Percentiles rank a stretch among this genome's conserved stretches.
These are phyloP conservation scores for Psix sp. DNA, from an alignment of 1,140 invertebrate genomes.

Conservation along the genomic window DNA sequence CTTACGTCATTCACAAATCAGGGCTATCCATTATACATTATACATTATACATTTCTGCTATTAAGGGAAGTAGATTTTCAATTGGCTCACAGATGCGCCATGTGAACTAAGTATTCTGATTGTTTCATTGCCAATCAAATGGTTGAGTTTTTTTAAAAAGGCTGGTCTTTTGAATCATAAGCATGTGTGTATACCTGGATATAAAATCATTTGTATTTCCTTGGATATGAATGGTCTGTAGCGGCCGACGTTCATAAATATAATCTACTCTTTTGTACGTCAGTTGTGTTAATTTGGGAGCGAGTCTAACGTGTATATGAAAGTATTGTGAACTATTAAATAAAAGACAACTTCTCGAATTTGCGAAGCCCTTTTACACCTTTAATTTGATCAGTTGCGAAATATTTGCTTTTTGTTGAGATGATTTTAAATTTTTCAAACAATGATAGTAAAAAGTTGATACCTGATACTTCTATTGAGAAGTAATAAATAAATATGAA, in stretches of 20 bases:
- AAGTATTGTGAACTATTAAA: conserved; percentile 19
- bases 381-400: too few relatives aligned
- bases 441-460: too few relatives aligned
- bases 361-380: too few relatives aligned
- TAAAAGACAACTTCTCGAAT: conserved; percentile 1
- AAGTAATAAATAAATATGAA: too few relatives aligned
- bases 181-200: conserved; percentile 7
- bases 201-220: conserved; percentile 16
- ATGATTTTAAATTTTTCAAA: too few relatives aligned
- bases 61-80: conserved; percentile 4
- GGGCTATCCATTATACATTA: conserved; percentile 31
- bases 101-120: too few relatives aligned
- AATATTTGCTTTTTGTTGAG: too few relatives aligned
- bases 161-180: too few relatives aligned
- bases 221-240: not conserved
- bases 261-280: conserved; percentile 9
- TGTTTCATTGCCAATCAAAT: too few relatives aligned
- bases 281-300: conserved; percentile 5
- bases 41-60: conserved; percentile 5
- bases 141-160: too few relatives aligned
- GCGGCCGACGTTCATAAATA: conserved; percentile 4
- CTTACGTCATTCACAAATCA: conserved; percentile 38
- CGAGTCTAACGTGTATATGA: conserved; percentile 14
- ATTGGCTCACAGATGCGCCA: too few relatives aligned
- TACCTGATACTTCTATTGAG: too few relatives aligned